phyloP scores from a whole-genome alignment of 2,113 vertebrate species.

The Myotis davidii region DNA sequence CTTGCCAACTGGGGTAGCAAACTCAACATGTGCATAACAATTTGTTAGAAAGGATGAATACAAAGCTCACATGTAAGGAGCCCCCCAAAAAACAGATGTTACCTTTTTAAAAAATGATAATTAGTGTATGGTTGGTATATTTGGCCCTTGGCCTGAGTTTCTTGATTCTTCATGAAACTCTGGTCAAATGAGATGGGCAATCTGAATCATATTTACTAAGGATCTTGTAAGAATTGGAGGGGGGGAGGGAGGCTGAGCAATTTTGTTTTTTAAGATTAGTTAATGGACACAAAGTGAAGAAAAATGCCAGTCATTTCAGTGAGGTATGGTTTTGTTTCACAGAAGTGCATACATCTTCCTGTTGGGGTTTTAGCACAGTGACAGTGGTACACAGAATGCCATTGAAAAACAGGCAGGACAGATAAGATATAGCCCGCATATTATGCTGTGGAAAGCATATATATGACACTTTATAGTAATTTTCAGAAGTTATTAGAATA shows the following conservation, averaged over 20 bases:
- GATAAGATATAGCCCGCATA: not conserved
- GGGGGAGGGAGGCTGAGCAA: rapidly evolving
- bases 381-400: not conserved
- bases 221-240: not conserved
- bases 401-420: not conserved
- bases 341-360: not conserved
- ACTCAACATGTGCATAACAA: not conserved
- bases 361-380: not conserved
- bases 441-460: not conserved
- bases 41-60: not conserved
- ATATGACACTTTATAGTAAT: not conserved
- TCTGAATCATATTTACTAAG: not conserved
- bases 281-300: not conserved
- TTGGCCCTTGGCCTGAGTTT: not conserved
- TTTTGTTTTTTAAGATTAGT: not conserved
- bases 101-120: no score
- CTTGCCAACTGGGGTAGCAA: not conserved
- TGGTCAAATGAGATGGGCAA: not conserved
- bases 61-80: not conserved
- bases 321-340: not conserved
- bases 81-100: not conserved
- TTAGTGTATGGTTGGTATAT: not conserved
- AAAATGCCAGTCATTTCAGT: not conserved
- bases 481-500: not conserved
- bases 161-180: not conserved